A percentile compares a stretch with the other conserved stretches of the same genome.
Evolutionary conservation across 2,797 vertebrate species (phyloP).

Genomic region (Ctenopoma multispine): DNA sequence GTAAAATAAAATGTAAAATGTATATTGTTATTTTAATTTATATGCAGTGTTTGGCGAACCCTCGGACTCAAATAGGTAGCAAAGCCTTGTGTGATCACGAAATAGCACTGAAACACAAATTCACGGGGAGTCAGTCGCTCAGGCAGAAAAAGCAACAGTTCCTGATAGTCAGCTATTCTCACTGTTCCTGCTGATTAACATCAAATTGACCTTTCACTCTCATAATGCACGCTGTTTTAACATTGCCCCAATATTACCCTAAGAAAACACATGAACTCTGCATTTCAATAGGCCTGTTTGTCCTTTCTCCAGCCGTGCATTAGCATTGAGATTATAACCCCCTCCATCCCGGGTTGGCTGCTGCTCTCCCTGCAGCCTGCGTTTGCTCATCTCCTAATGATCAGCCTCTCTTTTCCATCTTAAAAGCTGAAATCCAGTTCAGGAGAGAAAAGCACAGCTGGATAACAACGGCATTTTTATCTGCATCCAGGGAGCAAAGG

Average conservation of each 20-base stretch:
- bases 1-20: too few species aligned
- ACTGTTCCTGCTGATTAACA: constrained; percentile 73
- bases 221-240: constrained; percentile 75
- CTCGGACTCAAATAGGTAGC: constrained; percentile 18
- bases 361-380: constrained; percentile 59
- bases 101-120: constrained; percentile 57
- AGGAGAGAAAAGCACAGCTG: constrained; percentile 80
- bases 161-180: constrained; percentile 61
- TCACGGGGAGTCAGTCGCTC: constrained; percentile 55
- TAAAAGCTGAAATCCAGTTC: constrained; percentile 71
- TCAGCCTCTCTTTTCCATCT: constrained; percentile 78
- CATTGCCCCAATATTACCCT: constrained; percentile 83
- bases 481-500: constrained; percentile 55
- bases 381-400: constrained; percentile 79
- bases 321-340: constrained; percentile 83
- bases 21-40: constrained; percentile 62
- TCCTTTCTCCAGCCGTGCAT: constrained; percentile 79
- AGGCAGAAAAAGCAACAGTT: constrained; percentile 66
- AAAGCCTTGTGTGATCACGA: constrained; percentile 47
- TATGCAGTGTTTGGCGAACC: constrained; percentile 52
- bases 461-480: constrained; percentile 71
- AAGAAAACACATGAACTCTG: constrained; percentile 84
- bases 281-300: constrained; percentile 86
- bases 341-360: constrained; percentile 55
- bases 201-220: constrained; percentile 78